phyloP scores from a whole-genome alignment of 2,797 vertebrate genomes.

The Girardinus metallicus region DNA sequence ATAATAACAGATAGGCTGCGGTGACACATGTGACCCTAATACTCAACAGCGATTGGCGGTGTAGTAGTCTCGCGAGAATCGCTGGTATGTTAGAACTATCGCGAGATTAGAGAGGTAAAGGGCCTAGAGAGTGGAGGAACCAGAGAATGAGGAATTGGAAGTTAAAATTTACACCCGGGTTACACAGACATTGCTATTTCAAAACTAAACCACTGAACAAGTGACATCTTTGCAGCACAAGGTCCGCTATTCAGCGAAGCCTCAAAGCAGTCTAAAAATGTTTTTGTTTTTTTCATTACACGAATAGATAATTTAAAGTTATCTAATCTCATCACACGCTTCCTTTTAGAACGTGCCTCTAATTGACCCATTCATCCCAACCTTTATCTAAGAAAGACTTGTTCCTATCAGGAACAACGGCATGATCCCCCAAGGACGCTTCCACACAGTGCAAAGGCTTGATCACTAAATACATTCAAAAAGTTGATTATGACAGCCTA shows the following conservation, averaged over 20 bases:
- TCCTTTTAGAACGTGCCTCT: not conserved
- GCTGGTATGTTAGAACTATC: too few species aligned
- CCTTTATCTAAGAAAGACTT: not conserved
- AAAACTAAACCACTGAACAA: conserved; percentile 35
- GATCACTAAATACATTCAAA: conserved; percentile 41
- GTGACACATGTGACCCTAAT: too few species aligned
- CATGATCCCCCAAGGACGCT: not conserved
- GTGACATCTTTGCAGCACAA: conserved; percentile 42
- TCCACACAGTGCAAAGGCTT: conserved; percentile 35
- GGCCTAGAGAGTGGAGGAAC: too few species aligned
- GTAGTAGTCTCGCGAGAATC: too few species aligned
- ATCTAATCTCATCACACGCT: not conserved
- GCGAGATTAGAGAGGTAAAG: too few species aligned
- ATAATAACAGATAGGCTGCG: too few species aligned
- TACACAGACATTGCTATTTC: conserved; percentile 36
- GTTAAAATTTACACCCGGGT: too few species aligned
- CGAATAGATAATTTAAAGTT: not conserved
- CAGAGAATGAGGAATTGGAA: too few species aligned
- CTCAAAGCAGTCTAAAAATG: conserved; percentile 51
- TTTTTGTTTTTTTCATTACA: conserved; percentile 12
- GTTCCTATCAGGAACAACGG: not conserved
- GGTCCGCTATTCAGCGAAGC: conserved; percentile 54
- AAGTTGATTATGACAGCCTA: conserved; percentile 47
- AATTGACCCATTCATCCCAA: not conserved
- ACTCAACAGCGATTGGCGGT: too few species aligned